phyloP scores from a whole-genome alignment of 2,888 invertebrate species.

The Temnothorax rugatulus region DNA sequence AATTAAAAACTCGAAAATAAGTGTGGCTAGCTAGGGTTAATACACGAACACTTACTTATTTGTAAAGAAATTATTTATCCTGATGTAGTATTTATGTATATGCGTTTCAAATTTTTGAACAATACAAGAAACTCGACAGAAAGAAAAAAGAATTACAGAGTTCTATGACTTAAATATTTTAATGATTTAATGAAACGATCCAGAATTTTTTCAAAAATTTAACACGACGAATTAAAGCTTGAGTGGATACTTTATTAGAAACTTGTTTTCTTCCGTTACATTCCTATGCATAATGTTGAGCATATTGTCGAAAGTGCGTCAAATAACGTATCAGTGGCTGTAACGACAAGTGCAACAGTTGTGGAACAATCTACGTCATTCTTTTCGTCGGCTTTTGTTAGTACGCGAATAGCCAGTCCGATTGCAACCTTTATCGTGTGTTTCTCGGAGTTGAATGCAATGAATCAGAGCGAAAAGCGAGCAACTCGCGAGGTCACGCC shows the following conservation, averaged over 20 bases:
- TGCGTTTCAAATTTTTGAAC: neutral
- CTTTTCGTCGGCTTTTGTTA: slow-evolving; percentile 45
- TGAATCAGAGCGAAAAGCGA: slow-evolving; percentile 58
- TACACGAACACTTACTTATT: neutral
- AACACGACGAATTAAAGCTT: neutral
- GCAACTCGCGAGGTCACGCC: slow-evolving; percentile 43
- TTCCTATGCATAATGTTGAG: slow-evolving; percentile 1
- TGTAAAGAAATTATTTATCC: neutral
- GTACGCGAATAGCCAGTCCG: slow-evolving; percentile 34
- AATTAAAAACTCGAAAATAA: no score
- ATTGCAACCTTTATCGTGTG: slow-evolving; percentile 69
- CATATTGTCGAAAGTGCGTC: neutral
- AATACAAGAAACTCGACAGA: neutral
- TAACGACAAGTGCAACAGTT: slow-evolving; percentile 15
- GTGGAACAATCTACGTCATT: slow-evolving; percentile 46
- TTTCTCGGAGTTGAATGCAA: slow-evolving; percentile 71
- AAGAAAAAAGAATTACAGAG: neutral
- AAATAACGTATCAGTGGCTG: neutral
- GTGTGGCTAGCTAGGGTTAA: neutral
- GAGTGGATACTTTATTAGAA: neutral
- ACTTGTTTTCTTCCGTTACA: neutral
- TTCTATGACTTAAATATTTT: neutral
- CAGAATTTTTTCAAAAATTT: neutral
- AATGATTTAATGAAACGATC: neutral
- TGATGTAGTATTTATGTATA: neutral